These are phyloP conservation scores for Drosophila leontia DNA, from an alignment of 1,140 invertebrate species.

Conservation along the genomic window DNA sequence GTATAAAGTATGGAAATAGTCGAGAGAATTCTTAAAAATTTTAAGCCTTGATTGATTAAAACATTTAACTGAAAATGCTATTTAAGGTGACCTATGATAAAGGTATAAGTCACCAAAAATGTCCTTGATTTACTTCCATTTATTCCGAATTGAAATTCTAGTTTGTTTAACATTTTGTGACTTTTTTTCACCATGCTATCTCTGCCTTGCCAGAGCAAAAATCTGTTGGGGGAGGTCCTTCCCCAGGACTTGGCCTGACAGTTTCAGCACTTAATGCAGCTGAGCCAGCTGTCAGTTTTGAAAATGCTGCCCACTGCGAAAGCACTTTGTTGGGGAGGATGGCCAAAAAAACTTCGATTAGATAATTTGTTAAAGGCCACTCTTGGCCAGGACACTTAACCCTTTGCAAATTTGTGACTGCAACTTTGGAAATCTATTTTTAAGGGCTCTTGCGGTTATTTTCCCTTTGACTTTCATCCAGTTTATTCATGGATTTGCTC, in stretches of 20 bases:
- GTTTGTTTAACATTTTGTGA: constrained; percentile 37
- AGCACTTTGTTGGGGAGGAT: constrained; percentile 14
- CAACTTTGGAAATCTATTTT: neutral
- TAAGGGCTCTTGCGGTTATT: constrained; percentile 5
- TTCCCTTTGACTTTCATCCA: constrained; percentile 9
- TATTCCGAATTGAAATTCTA: constrained; percentile 29
- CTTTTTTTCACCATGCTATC: constrained; percentile 61
- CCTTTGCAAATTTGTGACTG: constrained; percentile 15
- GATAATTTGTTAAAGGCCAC: constrained; percentile 46
- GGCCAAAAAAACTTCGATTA: constrained; percentile 27
- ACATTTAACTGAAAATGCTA: no score
- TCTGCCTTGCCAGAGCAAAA: constrained; percentile 28
- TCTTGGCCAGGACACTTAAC: constrained; percentile 12
- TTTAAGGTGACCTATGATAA: neutral
- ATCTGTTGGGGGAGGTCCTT: constrained; percentile 6
- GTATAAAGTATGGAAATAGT: neutral
- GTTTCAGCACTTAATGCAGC: constrained; percentile 49
- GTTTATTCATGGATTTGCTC: constrained; percentile 36
- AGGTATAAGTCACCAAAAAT: neutral
- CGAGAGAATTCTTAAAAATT: no score
- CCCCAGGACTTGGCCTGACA: constrained; percentile 12
- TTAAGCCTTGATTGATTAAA: neutral
- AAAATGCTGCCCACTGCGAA: constrained; percentile 15
- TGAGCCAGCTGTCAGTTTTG: constrained; percentile 49
- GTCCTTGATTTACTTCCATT: neutral